These are phyloP conservation scores for Epinotia brunnichana DNA, from an alignment of 2,888 invertebrate genomes.

Conservation along the genomic window DNA sequence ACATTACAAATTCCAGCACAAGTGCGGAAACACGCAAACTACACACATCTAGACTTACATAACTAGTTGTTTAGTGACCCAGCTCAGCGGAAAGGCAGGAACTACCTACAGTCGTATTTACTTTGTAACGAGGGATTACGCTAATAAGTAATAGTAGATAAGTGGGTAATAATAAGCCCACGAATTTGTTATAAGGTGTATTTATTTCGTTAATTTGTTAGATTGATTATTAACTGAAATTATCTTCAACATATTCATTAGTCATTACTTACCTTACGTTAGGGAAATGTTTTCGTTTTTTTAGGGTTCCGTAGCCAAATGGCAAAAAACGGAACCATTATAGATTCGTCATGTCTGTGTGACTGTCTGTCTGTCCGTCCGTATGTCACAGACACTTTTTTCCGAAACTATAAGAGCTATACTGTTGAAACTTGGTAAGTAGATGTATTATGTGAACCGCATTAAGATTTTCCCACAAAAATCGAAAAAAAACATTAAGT, in stretches of 20 bases:
- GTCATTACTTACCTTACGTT: too few relatives aligned
- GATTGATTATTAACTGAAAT: background rate
- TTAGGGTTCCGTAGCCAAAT: too few relatives aligned
- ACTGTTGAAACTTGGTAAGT: too few relatives aligned
- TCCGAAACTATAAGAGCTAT: too few relatives aligned
- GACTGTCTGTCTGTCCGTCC: too few relatives aligned
- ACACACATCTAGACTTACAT: constrained; percentile 24
- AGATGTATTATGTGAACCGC: too few relatives aligned
- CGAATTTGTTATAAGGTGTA: background rate
- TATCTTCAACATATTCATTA: background rate
- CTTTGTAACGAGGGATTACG: constrained; percentile 14
- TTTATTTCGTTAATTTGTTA: too few relatives aligned
- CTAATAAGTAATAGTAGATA: constrained; percentile 7
- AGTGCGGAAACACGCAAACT: constrained; percentile 39
- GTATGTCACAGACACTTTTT: too few relatives aligned
- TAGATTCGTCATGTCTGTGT: too few relatives aligned
- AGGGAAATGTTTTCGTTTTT: background rate
- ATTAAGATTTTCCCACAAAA: too few relatives aligned
- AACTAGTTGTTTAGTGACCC: constrained; percentile 36
- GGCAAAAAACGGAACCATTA: too few relatives aligned
- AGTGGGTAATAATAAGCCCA: constrained; percentile 12
- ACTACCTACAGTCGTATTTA: constrained; percentile 13
- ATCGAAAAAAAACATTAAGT: too few relatives aligned
- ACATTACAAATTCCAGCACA: constrained; percentile 29
- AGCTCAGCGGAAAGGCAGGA: constrained; percentile 38